Conservation (phyloP, 2,113 vertebrate genomes). For the Gobiocypris rarus region DNA sequence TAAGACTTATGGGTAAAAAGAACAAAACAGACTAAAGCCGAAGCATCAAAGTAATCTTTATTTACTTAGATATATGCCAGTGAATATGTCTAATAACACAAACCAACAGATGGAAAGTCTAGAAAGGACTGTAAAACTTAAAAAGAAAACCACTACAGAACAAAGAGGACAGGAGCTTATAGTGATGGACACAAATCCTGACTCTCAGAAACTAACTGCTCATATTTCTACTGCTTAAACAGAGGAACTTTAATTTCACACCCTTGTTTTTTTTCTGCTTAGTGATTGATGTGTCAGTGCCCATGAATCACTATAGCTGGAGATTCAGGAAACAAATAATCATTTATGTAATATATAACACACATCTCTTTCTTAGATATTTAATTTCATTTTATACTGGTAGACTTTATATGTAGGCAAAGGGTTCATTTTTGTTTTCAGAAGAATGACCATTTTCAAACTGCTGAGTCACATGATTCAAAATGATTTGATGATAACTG, state of each 20-base stretch:
- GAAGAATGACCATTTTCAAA: not conserved
- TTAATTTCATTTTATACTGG: not conserved
- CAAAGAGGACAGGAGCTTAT: constrained; percentile 57
- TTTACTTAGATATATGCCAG: constrained; percentile 9
- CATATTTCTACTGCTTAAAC: constrained; percentile 46
- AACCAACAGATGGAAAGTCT: not conserved
- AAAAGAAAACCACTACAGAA: not conserved
- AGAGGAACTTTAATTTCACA: constrained; percentile 70
- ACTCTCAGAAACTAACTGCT: constrained; percentile 68
- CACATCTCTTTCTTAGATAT: not conserved
- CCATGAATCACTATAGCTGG: constrained; percentile 43
- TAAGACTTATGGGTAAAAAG: not conserved
- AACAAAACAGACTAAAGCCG: not conserved
- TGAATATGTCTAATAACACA: not conserved
- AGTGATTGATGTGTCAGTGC: constrained; percentile 47
- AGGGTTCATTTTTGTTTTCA: not conserved
- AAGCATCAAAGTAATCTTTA: not conserved
- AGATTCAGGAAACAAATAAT: not conserved
- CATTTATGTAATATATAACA: not conserved
- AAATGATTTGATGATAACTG: not conserved
- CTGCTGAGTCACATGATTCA: not conserved
- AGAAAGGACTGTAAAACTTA: constrained; percentile 3
- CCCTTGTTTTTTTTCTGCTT: constrained; percentile 58
- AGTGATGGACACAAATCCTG: constrained; percentile 76
- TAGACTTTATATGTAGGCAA: not conserved